Evolutionary conservation across 2,797 vertebrate species (phyloP), one percentile per base, ranked within the genome.

Genomic region (Gallinago solitaria): DNA sequence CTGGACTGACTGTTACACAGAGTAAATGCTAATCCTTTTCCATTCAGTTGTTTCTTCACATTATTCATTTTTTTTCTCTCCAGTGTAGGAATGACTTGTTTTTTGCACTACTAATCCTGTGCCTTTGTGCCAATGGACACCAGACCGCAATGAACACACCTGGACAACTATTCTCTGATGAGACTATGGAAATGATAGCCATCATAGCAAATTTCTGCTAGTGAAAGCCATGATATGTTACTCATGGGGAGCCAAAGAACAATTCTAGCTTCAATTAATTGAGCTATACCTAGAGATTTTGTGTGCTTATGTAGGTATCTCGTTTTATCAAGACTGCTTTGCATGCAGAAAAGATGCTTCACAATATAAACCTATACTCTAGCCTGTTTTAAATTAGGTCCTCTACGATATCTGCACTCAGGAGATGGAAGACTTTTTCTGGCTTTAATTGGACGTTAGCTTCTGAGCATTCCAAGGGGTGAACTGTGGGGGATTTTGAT

Each of bases 21-120:
- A 97, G 51, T 91, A 95, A 95, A 94, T 96, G 88, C 80, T 96
- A 93, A 94, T 96, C 91, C 87, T 80, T 93, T 85, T 86, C 83
- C 82, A 80, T 95, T 95, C 50, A 76, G 15, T 91, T 88, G 80
- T 94, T 95, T 73, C 64, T 92, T 92, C 85, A 75, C 81, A 95
- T 94, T 95, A 97, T 95, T 95, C 95, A 90, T 86, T 93, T 96
- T 94, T 95, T 63, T 35, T 69, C 85, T 60, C 96, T 97, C 89
- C 70, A 91, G 96, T 83, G 76, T 60, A 95, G 85, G 96, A 97
- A 91, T 80, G 77, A 92, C 93, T 93, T 95, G 63, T 87, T 93
- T 97, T 87, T 76, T 96, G 69, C 91, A 77, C 32, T 93, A 94
- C 53, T 87, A 92, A 92, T 85, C 89, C 74, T 63, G 16, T 69